Base-by-base conservation (phyloP, 2,888 invertebrate genomes). In the Drosophila algonquin region DNA sequence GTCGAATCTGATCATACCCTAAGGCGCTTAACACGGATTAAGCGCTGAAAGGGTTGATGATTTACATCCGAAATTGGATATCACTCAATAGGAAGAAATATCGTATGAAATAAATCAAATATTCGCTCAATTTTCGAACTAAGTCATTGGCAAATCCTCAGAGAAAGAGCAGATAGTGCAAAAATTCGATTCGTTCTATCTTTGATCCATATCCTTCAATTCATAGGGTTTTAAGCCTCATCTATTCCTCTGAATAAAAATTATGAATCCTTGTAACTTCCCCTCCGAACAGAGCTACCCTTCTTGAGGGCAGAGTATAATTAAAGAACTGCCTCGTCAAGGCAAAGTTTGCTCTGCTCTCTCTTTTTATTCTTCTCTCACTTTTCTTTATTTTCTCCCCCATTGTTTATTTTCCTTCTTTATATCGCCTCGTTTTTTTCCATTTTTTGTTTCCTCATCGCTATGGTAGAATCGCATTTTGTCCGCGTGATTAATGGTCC, bases 401-500 rank as follows among this genome's bases (percentile, higher is more conserved):
- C 65, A 70, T 65, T 65, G 65, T 65, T 65, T 65, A 57, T 65
- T 65, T 50, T 24, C 24, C 70, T 40, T 51, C 61, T 61, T 62
- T 63, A 10, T 45, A 54, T 68, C 9, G 2, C 46, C 16, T 46
- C 44, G 44, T 63, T 47, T 65, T 51, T 47, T 32, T 54, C 27
- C 35, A 24, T 40, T 57, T 57, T 50, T 58, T 76, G 50, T 12
- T 46, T 57, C 62, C 65, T 45, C 75, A 47, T 70, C 75, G 65
- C 44, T 79, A 71, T 74, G 88, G 74, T 14, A 56, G 76, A 71
- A 72, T 74, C 76, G 76, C 89, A 87, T 89, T 86, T 82, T 81
- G 79, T 58, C 73, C 69, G 63, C 71, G 77, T 87, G 86, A 87
- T 87, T 87, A 87, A 87, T 87, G 90, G 72, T 69, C 50, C 67